Evolutionary conservation across 2,113 vertebrate genomes (phyloP).

Genomic region (Suncus etruscus): DNA sequence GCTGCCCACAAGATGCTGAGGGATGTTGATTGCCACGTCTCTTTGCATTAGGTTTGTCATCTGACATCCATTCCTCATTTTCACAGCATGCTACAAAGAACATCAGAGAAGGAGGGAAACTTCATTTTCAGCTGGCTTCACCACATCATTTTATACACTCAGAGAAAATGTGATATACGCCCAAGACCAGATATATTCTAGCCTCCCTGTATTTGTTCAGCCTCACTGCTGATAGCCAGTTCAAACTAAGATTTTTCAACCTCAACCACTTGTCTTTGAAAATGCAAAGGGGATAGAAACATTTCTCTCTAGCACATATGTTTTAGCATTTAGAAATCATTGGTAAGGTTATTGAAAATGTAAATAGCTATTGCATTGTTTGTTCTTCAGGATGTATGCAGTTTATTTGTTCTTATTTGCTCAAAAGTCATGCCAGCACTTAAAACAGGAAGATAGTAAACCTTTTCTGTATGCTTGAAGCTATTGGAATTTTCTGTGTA

Average conservation of each 20-base stretch:
- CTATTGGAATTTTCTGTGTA: not conserved
- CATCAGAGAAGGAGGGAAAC: not conserved
- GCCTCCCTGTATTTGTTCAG: not conserved
- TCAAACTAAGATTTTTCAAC: not conserved
- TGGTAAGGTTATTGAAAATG: not conserved
- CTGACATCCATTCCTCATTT: not conserved
- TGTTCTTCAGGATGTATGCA: not conserved
- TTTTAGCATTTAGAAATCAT: not conserved
- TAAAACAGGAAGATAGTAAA: not conserved
- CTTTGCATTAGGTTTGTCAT: not conserved
- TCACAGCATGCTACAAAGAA: not conserved
- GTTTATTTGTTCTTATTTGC: not conserved
- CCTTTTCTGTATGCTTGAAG: not conserved
- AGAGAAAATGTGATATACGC: not conserved
- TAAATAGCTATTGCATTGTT: not conserved
- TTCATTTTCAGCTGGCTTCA: not conserved
- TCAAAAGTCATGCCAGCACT: not conserved
- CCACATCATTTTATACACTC: not conserved
- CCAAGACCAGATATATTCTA: not conserved
- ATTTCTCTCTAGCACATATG: not conserved
- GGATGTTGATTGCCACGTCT: too few species aligned
- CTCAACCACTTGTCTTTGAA: slow-evolving; percentile 11
- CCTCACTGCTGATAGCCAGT: not conserved
- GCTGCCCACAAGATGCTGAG: not conserved
- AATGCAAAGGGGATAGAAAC: not conserved